These are phyloP conservation scores for Caracal caracal DNA, from an alignment of 2,113 vertebrate species.

Conservation along the genomic window DNA sequence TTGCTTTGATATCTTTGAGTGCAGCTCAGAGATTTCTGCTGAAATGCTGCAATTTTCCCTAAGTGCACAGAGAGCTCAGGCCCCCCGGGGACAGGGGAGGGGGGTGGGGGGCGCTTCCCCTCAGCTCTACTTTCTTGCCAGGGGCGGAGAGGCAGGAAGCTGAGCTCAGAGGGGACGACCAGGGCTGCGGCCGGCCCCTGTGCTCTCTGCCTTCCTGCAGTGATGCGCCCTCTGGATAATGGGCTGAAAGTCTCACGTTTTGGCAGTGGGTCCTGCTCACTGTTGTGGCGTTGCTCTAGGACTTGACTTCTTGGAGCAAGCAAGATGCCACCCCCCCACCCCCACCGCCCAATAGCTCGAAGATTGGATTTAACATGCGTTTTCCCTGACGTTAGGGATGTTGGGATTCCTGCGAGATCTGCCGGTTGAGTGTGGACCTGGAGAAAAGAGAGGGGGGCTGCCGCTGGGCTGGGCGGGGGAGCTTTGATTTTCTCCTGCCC, in stretches of 20 bases:
- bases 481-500: background rate
- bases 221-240: constrained; percentile 18
- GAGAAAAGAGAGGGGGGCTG: background rate
- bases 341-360: background rate
- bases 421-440: background rate
- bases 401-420: background rate
- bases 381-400: background rate
- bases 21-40: background rate
- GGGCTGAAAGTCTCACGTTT: constrained; percentile 65
- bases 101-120: background rate
- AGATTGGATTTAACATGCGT: background rate
- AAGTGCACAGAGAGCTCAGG: background rate
- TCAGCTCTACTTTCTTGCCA: background rate
- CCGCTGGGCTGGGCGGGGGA: background rate
- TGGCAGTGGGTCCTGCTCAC: constrained; percentile 39
- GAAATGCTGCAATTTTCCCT: background rate
- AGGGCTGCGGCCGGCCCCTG: background rate
- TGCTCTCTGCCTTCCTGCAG: constrained; percentile 15
- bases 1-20: constrained; percentile 2
- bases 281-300: constrained; percentile 39
- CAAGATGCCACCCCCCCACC: constrained; percentile 26
- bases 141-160: constrained; percentile 28
- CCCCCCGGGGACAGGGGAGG: too few relatives aligned
- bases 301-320: constrained; percentile 69
- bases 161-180: background rate